Base-by-base conservation (phyloP, 1,140 invertebrate species). In the Euwallacea fornicatus region DNA sequence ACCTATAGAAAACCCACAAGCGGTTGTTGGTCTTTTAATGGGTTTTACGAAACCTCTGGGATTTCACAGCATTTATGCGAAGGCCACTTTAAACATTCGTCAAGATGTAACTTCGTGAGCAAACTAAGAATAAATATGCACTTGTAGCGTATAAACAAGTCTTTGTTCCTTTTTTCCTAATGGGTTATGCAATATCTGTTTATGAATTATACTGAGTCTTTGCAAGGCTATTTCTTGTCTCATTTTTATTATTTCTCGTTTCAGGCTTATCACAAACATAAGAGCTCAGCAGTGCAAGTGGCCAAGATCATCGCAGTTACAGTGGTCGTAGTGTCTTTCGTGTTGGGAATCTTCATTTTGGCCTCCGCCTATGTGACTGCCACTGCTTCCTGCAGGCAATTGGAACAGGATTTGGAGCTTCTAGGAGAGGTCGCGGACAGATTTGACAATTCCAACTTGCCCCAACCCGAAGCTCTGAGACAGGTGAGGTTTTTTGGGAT, bases 321-420 rank as follows among this genome's bases (percentile, higher is more conserved):
- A 56, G 84, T 95, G 64, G 87, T 94, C 61, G 86, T 89, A 0
- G 89, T 92, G 44, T 89, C 90, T 7, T 85, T 93, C 72, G 86
- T 94, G 54, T 81, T 94, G 71, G 92, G 92, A 41, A 84, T 88
- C 65, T 93, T 93, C 79, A 90, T 93, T 75, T 81, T 95, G 71
- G 90, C 91, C 42, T 88, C 90, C 7, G 88, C 92, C 72, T 95
- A 91, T 85, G 86, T 95, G n/a, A 87, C 90, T 76, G 90, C 90
- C 42, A 87, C 88, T 69, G 86, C 88, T 42, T 88, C 89, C 9
- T 92, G 90, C 79, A 87, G 88, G 73, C 88, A 89, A 78, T 81
- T 89, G 15, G 86, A 88, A 77, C 87, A 88, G 60, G 88, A 89
- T 75, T 85, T 88, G 76, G 87, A 89, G 76, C 80, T 89, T 13